Evolutionary conservation across 2,113 vertebrate genomes (phyloP), one percentile per base, ranked within the genome.

Genomic region (Columba janthina): DNA sequence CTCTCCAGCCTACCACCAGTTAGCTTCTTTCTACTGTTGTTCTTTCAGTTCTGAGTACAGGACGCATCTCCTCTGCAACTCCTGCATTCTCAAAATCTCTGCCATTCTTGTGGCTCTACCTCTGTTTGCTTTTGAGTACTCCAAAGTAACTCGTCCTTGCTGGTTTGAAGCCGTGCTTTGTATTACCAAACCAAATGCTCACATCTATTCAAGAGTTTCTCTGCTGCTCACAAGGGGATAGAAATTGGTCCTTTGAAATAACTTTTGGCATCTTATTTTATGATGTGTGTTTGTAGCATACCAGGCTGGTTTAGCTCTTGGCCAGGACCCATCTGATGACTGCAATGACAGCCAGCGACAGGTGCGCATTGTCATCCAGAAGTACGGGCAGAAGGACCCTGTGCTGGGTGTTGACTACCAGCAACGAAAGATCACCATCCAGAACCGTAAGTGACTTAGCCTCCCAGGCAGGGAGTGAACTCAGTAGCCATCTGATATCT

Each of bases 341-440:
- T 99, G 99, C 93, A 98, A 98, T 2, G 99, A 99, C 93, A 98
- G 96, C n/a, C 98, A 99, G 96, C 96, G 99, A 53, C 98, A 98
- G 15, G 95, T 99, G 29, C 98, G 99, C 20, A 98, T 98, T 1
- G 98, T 99, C 83, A 97, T 98, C 95, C 99, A 99, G 98, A 98
- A 98, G 69, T 98, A 93, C 1, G 99, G 99, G 21, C 96, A 90
- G 95, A 99, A 90, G 11, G 98, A 99, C 75, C 97, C 99, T 0
- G 97, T 97, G 11, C 97, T 99, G 87, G 99, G 99, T 15, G 2
- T 94, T 1, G 99, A 99, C 38, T 99, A 99, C 97, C 97, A 98
- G 24, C 97, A 99, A 22, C 98, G 99, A 15, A 99, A 97, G 97
- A 99, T 99, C 97, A 98, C 98, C 93, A 98, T 99, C 76, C 99